These are phyloP conservation scores for Linnaemya vulpina DNA, from an alignment of 2,888 invertebrate genomes.

Conservation along the genomic window DNA sequence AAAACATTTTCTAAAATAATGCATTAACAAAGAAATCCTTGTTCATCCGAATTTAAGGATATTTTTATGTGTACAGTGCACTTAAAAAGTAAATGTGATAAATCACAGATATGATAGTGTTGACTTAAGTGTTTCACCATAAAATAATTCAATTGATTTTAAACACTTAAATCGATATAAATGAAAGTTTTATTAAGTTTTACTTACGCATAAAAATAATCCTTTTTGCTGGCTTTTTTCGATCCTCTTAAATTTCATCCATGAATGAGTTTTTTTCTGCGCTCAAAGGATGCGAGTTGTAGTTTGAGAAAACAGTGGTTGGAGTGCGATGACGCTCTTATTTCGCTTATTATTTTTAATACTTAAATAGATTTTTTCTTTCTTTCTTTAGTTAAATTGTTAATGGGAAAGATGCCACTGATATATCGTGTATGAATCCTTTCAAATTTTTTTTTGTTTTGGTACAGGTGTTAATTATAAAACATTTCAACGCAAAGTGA, in stretches of 20 bases:
- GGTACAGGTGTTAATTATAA: too few species aligned
- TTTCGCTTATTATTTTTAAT: constrained; percentile 21
- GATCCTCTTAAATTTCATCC: constrained; percentile 36
- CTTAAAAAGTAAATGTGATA: too few species aligned
- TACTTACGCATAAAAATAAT: constrained; percentile 44
- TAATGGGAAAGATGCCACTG: not conserved
- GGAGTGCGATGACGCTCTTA: not conserved
- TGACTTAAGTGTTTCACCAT: not conserved
- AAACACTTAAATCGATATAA: not conserved
- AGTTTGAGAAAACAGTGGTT: not conserved
- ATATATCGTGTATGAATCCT: not conserved
- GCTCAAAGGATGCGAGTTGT: not conserved
- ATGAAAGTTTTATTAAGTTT: not conserved
- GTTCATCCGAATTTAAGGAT: not conserved
- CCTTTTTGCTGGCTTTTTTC: not conserved
- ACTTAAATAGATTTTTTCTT: not conserved
- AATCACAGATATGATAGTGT: too few species aligned
- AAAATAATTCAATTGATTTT: not conserved
- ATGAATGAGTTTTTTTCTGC: constrained; percentile 8
- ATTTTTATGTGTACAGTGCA: not conserved
- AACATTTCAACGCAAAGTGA: too few species aligned
- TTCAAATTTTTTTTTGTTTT: too few species aligned
- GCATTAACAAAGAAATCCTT: too few species aligned
- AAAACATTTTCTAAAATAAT: too few species aligned
- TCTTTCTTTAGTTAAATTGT: not conserved